phyloP scores from a whole-genome alignment of 2,113 vertebrate genomes.

The Cygnus atratus region DNA sequence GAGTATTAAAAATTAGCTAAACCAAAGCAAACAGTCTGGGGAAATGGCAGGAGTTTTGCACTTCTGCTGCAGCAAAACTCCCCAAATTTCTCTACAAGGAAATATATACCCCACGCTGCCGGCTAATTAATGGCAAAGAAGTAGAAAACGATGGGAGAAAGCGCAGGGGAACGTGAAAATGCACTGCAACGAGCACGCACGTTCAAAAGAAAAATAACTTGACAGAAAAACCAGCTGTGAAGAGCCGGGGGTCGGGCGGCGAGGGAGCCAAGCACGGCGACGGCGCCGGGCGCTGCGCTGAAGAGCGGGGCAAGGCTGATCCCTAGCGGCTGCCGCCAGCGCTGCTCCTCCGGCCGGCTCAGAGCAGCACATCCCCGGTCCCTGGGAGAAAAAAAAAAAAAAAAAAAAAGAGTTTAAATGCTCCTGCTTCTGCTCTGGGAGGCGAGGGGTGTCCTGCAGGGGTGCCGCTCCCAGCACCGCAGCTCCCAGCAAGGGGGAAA shows the following conservation, averaged over 20 bases:
- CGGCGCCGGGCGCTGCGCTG: neutral
- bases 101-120: neutral
- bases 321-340: slow-evolving; percentile 80
- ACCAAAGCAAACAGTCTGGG: neutral
- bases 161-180: neutral
- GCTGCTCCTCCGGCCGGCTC: neutral
- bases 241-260: slow-evolving; percentile 13
- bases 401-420: neutral
- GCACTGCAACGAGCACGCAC: neutral
- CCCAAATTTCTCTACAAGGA: neutral
- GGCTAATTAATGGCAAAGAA: neutral
- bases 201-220: neutral
- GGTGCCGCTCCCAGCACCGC: neutral
- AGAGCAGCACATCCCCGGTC: too few relatives aligned
- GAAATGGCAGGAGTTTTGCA: neutral
- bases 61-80: neutral
- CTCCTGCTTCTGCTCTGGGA: neutral
- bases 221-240: neutral
- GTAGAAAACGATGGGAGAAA: neutral
- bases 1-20: neutral
- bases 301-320: slow-evolving; percentile 86
- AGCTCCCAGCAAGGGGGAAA: neutral
- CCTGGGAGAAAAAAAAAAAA: too few relatives aligned
- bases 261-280: neutral
- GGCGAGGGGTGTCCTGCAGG: accelerated